These are phyloP conservation scores for Muschampia plurimacula DNA, from an alignment of 2,888 invertebrate genomes.

Conservation along the genomic window DNA sequence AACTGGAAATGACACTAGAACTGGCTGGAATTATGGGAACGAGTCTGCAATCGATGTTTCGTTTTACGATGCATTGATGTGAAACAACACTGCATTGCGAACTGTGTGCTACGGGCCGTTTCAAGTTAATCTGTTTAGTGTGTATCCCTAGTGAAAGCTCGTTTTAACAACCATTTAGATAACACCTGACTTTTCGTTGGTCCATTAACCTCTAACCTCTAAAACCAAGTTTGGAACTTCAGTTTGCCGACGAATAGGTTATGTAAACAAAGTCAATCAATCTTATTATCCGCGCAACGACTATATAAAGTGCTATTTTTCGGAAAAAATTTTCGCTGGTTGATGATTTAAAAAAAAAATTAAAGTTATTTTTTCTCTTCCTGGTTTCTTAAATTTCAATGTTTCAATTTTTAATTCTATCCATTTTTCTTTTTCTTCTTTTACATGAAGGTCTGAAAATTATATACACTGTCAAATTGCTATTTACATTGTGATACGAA, in stretches of 20 bases:
- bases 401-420: background rate
- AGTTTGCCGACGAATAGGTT: slow-evolving; percentile 11
- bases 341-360: background rate
- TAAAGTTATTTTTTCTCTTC: too few species aligned
- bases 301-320: slow-evolving; percentile 2
- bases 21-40: background rate
- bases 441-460: too few species aligned
- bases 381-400: background rate
- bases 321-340: background rate
- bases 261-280: slow-evolving; percentile 17
- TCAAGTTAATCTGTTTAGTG: slow-evolving; percentile 7
- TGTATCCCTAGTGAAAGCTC: slow-evolving; percentile 10
- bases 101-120: background rate
- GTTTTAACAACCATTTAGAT: slow-evolving; percentile 30
- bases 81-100: background rate
- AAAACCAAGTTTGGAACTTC: background rate
- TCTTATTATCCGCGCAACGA: slow-evolving; percentile 12
- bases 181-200: slow-evolving; percentile 17
- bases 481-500: too few species aligned
- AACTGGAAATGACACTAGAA: slow-evolving; percentile 5
- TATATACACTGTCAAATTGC: too few species aligned
- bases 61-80: slow-evolving; percentile 24
- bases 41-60: background rate
- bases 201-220: slow-evolving; percentile 35
- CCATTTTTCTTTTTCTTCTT: background rate